These are phyloP conservation scores for Diprion similis DNA, from an alignment of 1,140 invertebrate genomes.

Conservation along the genomic window DNA sequence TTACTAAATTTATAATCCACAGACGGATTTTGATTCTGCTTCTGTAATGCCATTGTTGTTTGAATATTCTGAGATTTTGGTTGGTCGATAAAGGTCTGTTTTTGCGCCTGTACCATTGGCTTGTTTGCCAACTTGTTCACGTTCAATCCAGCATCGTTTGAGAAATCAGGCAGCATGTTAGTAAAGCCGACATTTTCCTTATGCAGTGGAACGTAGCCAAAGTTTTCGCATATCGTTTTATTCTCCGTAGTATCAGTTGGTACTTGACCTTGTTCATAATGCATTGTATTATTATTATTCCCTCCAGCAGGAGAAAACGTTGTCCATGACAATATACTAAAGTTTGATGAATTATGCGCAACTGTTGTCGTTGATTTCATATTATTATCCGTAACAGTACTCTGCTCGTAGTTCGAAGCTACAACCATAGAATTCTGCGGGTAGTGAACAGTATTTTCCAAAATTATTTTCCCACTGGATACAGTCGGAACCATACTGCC, in stretches of 20 bases:
- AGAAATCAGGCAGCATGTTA: slow-evolving; percentile 25
- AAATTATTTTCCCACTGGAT: slow-evolving; percentile 29
- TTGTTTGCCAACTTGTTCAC: slow-evolving; percentile 49
- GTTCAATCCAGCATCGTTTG: slow-evolving; percentile 16
- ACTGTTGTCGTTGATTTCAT: slow-evolving; percentile 53
- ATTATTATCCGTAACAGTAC: slow-evolving; percentile 39
- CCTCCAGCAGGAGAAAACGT: slow-evolving; percentile 51
- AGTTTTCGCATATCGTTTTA: slow-evolving; percentile 53
- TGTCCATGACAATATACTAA: slow-evolving; percentile 60
- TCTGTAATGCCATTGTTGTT: slow-evolving; percentile 30
- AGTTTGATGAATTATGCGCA: slow-evolving; percentile 58
- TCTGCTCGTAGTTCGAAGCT: slow-evolving; percentile 52
- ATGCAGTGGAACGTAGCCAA: slow-evolving; percentile 49
- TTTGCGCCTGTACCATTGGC: slow-evolving; percentile 35
- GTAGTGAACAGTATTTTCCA: slow-evolving; percentile 29
- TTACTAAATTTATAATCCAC: slow-evolving; percentile 46
- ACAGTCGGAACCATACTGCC: slow-evolving; percentile 23
- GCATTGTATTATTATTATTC: slow-evolving; percentile 25
- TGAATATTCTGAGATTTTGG: slow-evolving; percentile 44
- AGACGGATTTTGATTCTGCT: slow-evolving; percentile 30
- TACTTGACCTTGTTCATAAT: slow-evolving; percentile 14
- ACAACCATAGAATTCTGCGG: slow-evolving; percentile 33
- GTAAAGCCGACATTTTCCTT: slow-evolving; percentile 48
- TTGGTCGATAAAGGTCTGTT: slow-evolving; percentile 42
- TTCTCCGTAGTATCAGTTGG: slow-evolving; percentile 39